phyloP scores from a whole-genome alignment of 2,888 invertebrate species.

The Tryphoninae sp. region DNA sequence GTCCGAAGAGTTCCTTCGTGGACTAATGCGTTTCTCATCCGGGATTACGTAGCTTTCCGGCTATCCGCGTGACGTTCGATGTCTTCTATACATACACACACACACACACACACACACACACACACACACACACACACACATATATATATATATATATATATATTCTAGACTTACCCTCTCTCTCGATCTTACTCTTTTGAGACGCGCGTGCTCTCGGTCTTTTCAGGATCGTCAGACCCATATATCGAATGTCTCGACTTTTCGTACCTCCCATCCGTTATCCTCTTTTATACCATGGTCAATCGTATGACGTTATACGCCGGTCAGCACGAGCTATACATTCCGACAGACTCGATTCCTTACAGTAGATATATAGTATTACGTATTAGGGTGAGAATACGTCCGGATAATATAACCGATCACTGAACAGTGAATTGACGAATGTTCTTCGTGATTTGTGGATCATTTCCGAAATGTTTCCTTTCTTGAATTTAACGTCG shows the following conservation, averaged over 20 bases:
- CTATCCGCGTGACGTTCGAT: conserved; percentile 55
- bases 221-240: conserved; percentile 39
- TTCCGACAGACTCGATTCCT: conserved; percentile 15
- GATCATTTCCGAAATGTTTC: not conserved
- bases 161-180: not conserved
- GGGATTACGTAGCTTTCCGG: conserved; percentile 70
- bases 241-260: conserved; percentile 57
- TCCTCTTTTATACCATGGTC: conserved; percentile 52
- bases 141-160: not conserved
- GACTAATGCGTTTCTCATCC: conserved; percentile 78
- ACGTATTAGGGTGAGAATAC: conserved; percentile 5
- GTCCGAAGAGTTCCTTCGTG: conserved; percentile 61
- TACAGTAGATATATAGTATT: not conserved
- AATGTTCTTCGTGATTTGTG: conserved; percentile 24
- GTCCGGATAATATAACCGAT: not conserved
- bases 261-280: conserved; percentile 47
- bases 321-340: conserved; percentile 14
- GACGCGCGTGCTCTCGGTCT: conserved; percentile 31
- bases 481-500: not conserved
- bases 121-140: too few relatives aligned
- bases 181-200: not conserved
- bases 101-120: too few relatives aligned
- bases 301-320: conserved; percentile 33
- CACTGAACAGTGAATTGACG: not conserved
- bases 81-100: conserved; percentile 20